These are phyloP conservation scores for Pristionchus entomophagus DNA, from an alignment of 2,888 invertebrate genomes.

Conservation along the genomic window DNA sequence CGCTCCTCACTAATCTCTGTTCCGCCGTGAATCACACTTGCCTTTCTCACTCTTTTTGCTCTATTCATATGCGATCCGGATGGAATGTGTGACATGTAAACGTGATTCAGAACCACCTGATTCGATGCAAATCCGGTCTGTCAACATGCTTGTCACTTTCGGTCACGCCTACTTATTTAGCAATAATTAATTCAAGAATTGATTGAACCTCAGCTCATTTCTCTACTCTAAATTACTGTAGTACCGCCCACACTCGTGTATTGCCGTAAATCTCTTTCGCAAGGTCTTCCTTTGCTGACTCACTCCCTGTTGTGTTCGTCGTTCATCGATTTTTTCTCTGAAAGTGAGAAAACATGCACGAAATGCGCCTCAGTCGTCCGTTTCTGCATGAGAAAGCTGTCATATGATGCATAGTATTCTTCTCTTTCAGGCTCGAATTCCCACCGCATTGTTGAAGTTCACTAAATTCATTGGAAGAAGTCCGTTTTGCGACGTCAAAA, in stretches of 20 bases:
- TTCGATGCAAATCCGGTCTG: no score
- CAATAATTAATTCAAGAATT: no score
- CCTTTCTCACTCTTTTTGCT: not conserved
- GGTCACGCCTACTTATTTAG: no score
- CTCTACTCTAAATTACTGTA: no score
- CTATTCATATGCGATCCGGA: slow-evolving; percentile 14
- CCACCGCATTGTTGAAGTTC: not conserved
- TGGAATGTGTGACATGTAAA: not conserved
- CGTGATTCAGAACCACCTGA: slow-evolving; percentile 2
- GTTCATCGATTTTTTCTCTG: slow-evolving; percentile 11
- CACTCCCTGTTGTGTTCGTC: not conserved
- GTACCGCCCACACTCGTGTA: no score
- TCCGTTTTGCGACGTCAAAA: no score
- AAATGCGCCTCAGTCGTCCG: no score
- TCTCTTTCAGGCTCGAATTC: no score
- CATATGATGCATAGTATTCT: no score
- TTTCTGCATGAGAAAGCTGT: no score
- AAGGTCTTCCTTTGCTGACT: slow-evolving; percentile 17
- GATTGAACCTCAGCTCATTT: no score
- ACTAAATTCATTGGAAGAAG: not conserved
- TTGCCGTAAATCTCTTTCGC: not conserved
- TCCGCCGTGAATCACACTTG: not conserved
- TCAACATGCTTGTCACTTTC: no score
- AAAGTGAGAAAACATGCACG: not conserved
- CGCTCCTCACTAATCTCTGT: not conserved